Percentiles rank a stretch among this genome's conserved stretches.
These are phyloP conservation scores for Chiloscyllium punctatum DNA, from an alignment of 2,797 vertebrate genomes.

Conservation along the genomic window DNA sequence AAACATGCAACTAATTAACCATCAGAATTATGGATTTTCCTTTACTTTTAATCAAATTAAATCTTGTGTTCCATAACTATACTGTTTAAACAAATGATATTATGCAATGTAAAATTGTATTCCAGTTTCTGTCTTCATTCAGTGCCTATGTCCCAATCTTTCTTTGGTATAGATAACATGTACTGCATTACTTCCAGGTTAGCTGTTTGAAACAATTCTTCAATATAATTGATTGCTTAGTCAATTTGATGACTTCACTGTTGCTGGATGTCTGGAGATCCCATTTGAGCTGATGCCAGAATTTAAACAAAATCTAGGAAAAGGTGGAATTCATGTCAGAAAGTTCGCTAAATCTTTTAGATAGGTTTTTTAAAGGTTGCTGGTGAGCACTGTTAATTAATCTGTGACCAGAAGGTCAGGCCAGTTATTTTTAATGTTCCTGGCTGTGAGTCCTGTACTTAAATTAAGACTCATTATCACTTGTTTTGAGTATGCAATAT, in stretches of 20 bases:
- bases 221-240: background rate
- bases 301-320: background rate
- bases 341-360: background rate
- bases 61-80: background rate
- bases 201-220: background rate
- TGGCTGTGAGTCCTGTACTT: background rate
- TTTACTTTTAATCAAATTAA: background rate
- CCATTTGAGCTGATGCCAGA: background rate
- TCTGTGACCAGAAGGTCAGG: background rate
- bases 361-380: background rate
- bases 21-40: background rate
- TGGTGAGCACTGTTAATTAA: background rate
- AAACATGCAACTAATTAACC: background rate
- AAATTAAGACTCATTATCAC: background rate
- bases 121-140: background rate
- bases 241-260: too few relatives aligned
- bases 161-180: background rate
- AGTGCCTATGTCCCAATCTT: background rate
- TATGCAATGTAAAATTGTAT: background rate
- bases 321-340: background rate
- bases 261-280: background rate
- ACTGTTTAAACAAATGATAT: background rate
- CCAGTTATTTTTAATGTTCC: background rate
- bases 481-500: background rate
- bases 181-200: background rate